Evolutionary conservation across 2,888 invertebrate genomes (phyloP).

Genomic region (Phytoseiulus persimilis): DNA sequence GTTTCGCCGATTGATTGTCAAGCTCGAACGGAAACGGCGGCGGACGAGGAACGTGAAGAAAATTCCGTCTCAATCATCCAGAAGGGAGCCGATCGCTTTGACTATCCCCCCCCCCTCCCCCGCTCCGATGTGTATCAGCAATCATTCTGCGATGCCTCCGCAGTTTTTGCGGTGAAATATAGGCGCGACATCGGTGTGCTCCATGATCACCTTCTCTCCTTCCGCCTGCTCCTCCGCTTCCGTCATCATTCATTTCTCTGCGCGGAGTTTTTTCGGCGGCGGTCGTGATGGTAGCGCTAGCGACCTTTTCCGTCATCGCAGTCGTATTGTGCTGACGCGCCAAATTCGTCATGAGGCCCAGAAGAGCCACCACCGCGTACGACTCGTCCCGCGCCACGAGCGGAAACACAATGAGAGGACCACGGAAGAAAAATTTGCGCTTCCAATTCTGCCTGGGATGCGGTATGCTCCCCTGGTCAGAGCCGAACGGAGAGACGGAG

Average conservation of each 20-base stretch:
- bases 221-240: neutral
- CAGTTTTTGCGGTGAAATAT: neutral
- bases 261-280: neutral
- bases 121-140: neutral
- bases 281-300: neutral
- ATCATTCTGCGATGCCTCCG: neutral
- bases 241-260: neutral
- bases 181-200: neutral
- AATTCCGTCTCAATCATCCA: no score
- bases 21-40: no score
- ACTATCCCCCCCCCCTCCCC: neutral
- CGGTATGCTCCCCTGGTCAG: no score
- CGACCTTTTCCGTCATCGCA: neutral
- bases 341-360: neutral
- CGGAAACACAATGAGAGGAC: neutral
- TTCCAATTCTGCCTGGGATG: no score
- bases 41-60: no score
- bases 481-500: no score
- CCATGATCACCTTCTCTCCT: neutral
- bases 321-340: slow-evolving; percentile 5
- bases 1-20: no score
- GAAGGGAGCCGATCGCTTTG: no score
- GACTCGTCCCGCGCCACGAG: neutral
- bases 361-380: neutral
- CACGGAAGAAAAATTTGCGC: neutral